These are phyloP conservation scores for Pristis pectinata DNA, from an alignment of 2,797 vertebrate genomes.

Conservation along the genomic window DNA sequence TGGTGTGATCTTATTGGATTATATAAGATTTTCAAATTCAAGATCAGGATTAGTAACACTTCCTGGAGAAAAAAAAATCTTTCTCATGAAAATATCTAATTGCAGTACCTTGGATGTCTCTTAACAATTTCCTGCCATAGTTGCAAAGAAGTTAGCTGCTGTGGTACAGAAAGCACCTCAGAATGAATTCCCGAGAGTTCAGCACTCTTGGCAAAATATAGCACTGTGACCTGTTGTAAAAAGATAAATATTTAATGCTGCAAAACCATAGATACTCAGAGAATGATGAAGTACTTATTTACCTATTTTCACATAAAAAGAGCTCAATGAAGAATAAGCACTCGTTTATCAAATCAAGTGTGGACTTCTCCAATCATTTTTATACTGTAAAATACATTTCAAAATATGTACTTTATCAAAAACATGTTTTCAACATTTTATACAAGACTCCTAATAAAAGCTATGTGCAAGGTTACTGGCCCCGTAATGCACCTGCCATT, in stretches of 20 bases:
- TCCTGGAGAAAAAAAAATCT: not conserved
- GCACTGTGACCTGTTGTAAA: slow-evolving; percentile 63
- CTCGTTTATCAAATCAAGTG: not conserved
- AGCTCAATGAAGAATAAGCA: not conserved
- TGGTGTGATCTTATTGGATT: too few relatives aligned
- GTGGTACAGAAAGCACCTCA: slow-evolving; percentile 61
- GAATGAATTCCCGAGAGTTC: slow-evolving; percentile 73
- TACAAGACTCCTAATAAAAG: not conserved
- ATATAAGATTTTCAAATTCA: not conserved
- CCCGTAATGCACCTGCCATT: not conserved
- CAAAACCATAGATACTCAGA: not conserved
- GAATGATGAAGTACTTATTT: not conserved
- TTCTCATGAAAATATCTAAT: not conserved
- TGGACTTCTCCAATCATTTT: not conserved
- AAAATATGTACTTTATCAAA: not conserved
- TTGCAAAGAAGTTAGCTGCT: slow-evolving; percentile 56
- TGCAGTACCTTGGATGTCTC: slow-evolving; percentile 55
- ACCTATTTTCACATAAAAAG: not conserved
- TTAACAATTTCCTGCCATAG: slow-evolving; percentile 68
- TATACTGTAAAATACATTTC: not conserved
- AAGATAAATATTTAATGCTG: not conserved
- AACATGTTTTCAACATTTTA: not conserved
- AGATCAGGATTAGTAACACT: not conserved
- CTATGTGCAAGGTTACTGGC: not conserved
- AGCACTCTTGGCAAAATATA: slow-evolving; percentile 84